These are phyloP conservation scores for Maniola hyperantus DNA, from an alignment of 2,888 invertebrate genomes.

Conservation along the genomic window DNA sequence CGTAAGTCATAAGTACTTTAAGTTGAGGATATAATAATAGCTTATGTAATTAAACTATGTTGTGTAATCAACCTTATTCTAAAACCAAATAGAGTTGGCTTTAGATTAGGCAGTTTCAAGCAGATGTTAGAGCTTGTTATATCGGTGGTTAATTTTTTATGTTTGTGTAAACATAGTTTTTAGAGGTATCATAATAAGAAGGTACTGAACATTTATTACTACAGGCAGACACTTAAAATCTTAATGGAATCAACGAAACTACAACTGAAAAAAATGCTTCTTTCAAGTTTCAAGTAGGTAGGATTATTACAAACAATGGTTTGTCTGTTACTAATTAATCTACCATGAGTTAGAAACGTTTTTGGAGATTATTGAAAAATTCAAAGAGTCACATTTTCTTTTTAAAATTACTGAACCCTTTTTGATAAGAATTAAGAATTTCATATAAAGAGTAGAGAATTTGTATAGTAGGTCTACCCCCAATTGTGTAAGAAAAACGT, in stretches of 20 bases:
- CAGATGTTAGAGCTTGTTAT: constrained; percentile 39
- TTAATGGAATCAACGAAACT: constrained; percentile 16
- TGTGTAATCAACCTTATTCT: constrained; percentile 22
- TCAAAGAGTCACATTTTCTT: too few species aligned
- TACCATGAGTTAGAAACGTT: too few species aligned
- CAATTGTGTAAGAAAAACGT: too few species aligned
- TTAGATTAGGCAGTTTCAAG: constrained; percentile 12
- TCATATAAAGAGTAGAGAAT: too few species aligned
- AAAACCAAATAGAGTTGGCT: constrained; percentile 16
- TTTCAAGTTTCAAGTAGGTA: neutral
- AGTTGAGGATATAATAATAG: constrained; percentile 32
- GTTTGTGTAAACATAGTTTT: constrained; percentile 39
- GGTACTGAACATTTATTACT: constrained; percentile 17
- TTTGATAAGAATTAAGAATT: too few species aligned
- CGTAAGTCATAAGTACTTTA: constrained; percentile 43
- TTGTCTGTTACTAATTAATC: too few species aligned
- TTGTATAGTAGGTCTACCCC: too few species aligned
- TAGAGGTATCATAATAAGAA: constrained; percentile 25
- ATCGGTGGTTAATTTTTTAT: constrained; percentile 40
- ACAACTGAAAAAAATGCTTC: constrained; percentile 1
- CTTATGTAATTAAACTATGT: constrained; percentile 24
- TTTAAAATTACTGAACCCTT: too few species aligned
- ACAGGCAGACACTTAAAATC: constrained; percentile 10
- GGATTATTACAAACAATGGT: too few species aligned
- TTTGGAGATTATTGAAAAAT: too few species aligned